Evolutionary conservation across 2,888 invertebrate genomes (phyloP).

Genomic region (Microctonus aethiopoides): DNA sequence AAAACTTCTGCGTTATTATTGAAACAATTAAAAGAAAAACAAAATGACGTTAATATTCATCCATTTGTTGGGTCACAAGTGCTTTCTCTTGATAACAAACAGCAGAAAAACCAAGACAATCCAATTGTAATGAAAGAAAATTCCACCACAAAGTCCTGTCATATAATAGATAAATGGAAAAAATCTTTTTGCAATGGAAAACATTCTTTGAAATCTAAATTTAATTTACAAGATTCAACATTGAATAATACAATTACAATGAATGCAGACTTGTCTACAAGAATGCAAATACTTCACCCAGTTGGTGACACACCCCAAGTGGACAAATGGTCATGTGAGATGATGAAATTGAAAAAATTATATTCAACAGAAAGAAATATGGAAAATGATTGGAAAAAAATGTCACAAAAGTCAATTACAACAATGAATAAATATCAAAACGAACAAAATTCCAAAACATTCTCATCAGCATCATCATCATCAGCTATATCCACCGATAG

Average conservation of each 20-base stretch:
- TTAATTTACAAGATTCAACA: neutral
- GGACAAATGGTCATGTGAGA: neutral
- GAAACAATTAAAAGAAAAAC: neutral
- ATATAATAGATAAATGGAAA: conserved; percentile 18
- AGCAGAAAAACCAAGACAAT: neutral
- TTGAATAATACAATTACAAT: neutral
- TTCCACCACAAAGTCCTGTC: neutral
- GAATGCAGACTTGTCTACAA: neutral
- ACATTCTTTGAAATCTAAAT: neutral
- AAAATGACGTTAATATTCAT: neutral
- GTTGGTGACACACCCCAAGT: neutral
- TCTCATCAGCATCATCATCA: neutral
- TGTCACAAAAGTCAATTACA: neutral
- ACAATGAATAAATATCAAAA: neutral
- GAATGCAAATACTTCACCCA: neutral
- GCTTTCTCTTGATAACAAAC: neutral
- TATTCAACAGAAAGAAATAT: neutral
- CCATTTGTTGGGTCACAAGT: neutral
- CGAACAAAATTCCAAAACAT: neutral
- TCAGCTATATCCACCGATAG: neutral
- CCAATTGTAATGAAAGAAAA: neutral
- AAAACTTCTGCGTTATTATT: neutral
- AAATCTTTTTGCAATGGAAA: neutral
- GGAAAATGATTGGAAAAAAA: neutral
- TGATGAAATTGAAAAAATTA: neutral